Evolutionary conservation across 1,140 invertebrate species (phyloP), one percentile per base, ranked within the genome.

Genomic region (Ceratina calcarata): DNA sequence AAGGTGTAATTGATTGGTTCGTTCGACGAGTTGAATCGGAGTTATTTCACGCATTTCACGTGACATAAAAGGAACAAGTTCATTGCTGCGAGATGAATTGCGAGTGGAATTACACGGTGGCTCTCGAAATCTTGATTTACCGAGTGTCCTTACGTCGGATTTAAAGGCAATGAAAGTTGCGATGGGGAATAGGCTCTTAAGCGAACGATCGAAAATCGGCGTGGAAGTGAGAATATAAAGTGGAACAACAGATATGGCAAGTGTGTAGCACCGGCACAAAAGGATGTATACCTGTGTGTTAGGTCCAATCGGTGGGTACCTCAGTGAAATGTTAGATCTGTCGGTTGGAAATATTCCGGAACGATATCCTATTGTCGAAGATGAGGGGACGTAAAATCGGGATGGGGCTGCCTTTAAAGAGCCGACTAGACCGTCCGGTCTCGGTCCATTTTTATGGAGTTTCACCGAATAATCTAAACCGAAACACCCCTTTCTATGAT

Each of bases 301-400:
- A 64, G 68, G 61, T 85, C 24, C 80, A 82, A 86, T 82, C 80
- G 74, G 72, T 60, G 75, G 67, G 18, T 24, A 86, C 68, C 67
- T 64, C 67, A 82, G 85, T 86, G 85, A 85, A 86, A 80, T 24
- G 76, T 58, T 60, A 62, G 83, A 76, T 84, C 80, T 70, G 68
- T 71, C 62, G 68, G 58, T 72, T 51, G 37, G 76, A 74, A 71
- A 78, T 76, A 65, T 86, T 71, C 27, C 24, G 45, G 10, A 22
- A 73, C 67, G 77, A 71, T 77, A 80, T 78, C 76, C 55, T 10
- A 80, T 86, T 53, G 84, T 58, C 13, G 73, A 86, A 78, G 81
- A 86, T 78, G 84, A 86, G 84, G 78, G 75, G 61, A 75, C 84
- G 84, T 86, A 86, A 86, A 86, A 74, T 80, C 53, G 37, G 72